A percentile compares a stretch with the other conserved stretches of the same genome.
Evolutionary conservation across 1,140 invertebrate species (phyloP).

Genomic region (Ceratosolen fusciceps): DNA sequence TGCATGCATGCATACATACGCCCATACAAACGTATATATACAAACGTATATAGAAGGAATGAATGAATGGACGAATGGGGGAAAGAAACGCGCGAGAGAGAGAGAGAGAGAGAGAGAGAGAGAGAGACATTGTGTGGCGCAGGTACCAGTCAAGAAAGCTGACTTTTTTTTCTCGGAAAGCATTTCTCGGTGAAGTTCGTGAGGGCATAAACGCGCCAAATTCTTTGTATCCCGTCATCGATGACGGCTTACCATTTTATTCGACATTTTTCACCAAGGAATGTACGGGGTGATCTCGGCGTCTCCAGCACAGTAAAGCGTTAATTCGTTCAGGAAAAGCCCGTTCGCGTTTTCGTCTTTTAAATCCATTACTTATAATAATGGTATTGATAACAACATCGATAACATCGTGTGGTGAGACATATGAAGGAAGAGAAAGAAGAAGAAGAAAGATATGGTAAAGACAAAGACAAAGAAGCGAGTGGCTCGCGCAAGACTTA

Average conservation of each 20-base stretch:
- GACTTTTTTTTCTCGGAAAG: slow-evolving; percentile 32
- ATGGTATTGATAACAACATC: too few species aligned
- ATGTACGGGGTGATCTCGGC: background rate
- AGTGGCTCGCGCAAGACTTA: too few species aligned
- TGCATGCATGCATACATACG: too few species aligned
- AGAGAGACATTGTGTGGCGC: slow-evolving; percentile 7
- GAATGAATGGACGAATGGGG: background rate
- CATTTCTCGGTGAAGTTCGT: slow-evolving; percentile 11
- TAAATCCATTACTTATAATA: too few species aligned
- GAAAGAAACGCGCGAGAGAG: slow-evolving; percentile 28
- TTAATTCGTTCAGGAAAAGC: background rate
- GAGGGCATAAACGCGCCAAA: slow-evolving; percentile 2
- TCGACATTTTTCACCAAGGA: background rate
- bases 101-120: slow-evolving; percentile 25
- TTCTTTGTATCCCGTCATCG: background rate
- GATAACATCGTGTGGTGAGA: too few species aligned
- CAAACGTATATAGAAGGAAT: too few species aligned
- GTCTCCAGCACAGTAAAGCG: background rate
- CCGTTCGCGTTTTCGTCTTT: too few species aligned
- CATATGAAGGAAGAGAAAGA: too few species aligned
- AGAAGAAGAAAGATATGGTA: too few species aligned
- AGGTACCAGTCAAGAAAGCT: slow-evolving; percentile 25
- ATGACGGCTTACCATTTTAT: slow-evolving; percentile 7
- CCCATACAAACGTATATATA: too few species aligned
- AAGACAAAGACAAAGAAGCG: too few species aligned